Percentiles rank a stretch among this genome's conserved stretches.
These are phyloP conservation scores for Zoanthus sociatus DNA, from an alignment of 92 coral and sea anemone species.

Conservation along the genomic window DNA sequence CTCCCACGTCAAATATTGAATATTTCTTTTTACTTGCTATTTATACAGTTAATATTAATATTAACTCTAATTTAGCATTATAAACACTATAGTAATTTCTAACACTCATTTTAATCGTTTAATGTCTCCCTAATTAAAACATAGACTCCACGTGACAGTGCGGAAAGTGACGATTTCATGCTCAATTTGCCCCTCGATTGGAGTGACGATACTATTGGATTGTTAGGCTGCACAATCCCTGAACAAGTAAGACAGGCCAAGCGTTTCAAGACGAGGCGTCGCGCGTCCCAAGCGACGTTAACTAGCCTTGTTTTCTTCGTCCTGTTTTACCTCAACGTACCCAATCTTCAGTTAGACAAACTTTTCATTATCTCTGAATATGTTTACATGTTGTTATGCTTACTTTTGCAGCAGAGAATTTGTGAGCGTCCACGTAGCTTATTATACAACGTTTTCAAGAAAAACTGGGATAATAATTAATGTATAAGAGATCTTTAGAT, in stretches of 20 bases:
- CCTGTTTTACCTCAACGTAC: neutral
- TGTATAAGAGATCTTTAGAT: too few species aligned
- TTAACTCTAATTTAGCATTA: neutral
- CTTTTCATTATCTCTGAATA: too few species aligned
- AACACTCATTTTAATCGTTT: neutral
- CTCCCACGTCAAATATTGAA: neutral
- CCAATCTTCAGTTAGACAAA: too few species aligned
- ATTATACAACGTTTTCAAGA: too few species aligned
- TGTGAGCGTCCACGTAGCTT: neutral
- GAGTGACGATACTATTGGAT: neutral
- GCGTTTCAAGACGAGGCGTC: neutral
- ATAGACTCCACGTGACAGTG: neutral
- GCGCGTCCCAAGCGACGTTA: too few species aligned
- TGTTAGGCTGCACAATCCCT: conserved; percentile 2
- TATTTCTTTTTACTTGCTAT: neutral
- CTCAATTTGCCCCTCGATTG: neutral
- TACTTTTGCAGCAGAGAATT: neutral
- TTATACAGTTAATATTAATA: neutral
- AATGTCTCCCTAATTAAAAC: neutral
- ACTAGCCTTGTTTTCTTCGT: neutral
- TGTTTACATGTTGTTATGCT: too few species aligned
- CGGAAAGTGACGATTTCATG: neutral
- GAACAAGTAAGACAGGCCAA: conserved; percentile 11
- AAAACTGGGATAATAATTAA: neutral
- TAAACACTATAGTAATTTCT: neutral